Evolutionary conservation across 2,797 vertebrate species (phyloP), one percentile per base, ranked within the genome.

Genomic region (Chelidonichthys spinosus): DNA sequence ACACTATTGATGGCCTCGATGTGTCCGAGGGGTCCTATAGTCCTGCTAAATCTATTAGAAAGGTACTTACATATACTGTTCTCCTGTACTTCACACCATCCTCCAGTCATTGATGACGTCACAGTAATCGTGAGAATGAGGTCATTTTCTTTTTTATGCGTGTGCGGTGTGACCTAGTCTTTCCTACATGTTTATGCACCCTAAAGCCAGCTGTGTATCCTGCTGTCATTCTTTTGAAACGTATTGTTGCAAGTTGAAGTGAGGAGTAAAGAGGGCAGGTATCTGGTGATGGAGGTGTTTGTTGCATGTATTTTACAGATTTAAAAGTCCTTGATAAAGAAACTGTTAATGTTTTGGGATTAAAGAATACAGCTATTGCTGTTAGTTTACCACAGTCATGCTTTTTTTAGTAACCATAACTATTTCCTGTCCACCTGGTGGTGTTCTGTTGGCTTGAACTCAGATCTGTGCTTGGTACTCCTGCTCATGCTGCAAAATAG

Each of bases 1-100:
- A 99, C 94, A 97, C 96, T 97, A 97, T 99, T 97, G 96, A 98
- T 93, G 97, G 96, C 96, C 96, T 99, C 87, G 96, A 98, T 96
- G 94, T 95, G 92, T 95, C 97, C 96, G 96, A 97, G 96, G 96
- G 96, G 95, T 95, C 96, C 95, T 96, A 96, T 97, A 98, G 96
- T 94, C 97, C 98, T 74, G 95, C 97, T 98, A 97, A 94, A 93
- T 95, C 96, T 95, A 87, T 97, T 98, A 98, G 97, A 98, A 99
- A 98, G 98, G 98, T 98, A 98, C 95, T 95, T 95, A 86, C 93
- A 25, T 25, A 25, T 25, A 25, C 25, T 25, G 25, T 25, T 25
- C 25, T 25, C 25, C 25, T 25, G 25, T 25, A 25, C 25, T 25
- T 25, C 25, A 25, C 25, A 25, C 25, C 25, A 25, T 90, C 91